phyloP scores from a whole-genome alignment of 2,113 vertebrate genomes.

The Podocnemis expansa region DNA sequence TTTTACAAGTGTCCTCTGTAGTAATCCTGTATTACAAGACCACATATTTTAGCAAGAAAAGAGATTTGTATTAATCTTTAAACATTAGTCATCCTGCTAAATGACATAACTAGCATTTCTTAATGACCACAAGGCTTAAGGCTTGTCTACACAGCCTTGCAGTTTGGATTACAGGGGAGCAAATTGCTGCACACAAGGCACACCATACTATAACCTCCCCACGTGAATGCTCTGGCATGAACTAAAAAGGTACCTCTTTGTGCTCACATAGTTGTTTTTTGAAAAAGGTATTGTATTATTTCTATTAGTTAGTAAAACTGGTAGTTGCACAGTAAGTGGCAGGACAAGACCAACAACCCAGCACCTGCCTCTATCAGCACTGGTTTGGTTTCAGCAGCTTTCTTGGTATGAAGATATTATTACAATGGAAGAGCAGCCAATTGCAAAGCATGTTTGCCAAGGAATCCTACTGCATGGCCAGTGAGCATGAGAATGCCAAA shows the following conservation, averaged over 20 bases:
- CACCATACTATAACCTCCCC: neutral
- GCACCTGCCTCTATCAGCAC: neutral
- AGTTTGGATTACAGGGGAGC: neutral
- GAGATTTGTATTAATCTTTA: neutral
- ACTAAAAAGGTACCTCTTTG: neutral
- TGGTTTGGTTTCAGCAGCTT: neutral
- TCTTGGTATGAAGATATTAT: neutral
- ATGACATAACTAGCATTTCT: constrained; percentile 21
- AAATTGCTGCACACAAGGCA: neutral
- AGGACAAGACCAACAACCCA: neutral
- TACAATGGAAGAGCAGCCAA: neutral
- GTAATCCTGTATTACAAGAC: neutral
- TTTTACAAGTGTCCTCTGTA: neutral
- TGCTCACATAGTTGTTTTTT: neutral
- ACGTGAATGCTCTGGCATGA: neutral
- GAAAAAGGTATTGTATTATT: neutral
- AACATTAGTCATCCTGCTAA: constrained; percentile 1
- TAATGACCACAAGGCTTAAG: neutral
- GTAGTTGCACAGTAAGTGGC: neutral
- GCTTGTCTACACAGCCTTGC: neutral
- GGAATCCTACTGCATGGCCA: neutral
- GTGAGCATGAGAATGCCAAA: neutral
- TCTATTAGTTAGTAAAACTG: neutral
- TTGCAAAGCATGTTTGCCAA: neutral
- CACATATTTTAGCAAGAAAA: constrained; percentile 5